Base-by-base conservation (phyloP, 2,888 invertebrate genomes). In the Leptura quadrifasciata region DNA sequence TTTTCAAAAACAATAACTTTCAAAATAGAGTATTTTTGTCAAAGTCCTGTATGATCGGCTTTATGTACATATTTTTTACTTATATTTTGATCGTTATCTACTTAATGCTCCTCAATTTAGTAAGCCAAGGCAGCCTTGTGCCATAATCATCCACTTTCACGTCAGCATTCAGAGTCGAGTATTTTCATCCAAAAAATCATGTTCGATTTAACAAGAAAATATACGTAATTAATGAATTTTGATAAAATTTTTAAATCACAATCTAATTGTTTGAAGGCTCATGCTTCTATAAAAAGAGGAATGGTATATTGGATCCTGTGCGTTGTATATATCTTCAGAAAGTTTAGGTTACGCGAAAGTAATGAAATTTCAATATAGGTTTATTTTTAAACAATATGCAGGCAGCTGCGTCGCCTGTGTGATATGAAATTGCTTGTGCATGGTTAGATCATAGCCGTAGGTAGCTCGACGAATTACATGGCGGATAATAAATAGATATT, bases 341-440 rank as follows among this genome's bases (percentile, higher is more conserved):
- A 31, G 31, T 18, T 68, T 27, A 47, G 12, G 6, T 55, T 47
- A 4, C 57, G 55, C 21, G 31, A 57, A 68, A 68, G 68, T 55
- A 68, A 68, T 68, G 31, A 68, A 31, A 55, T 55, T 55, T 68
- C 68, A 17, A 68, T 68, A 68, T 55, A 6, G 31, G 55, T 55
- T 68, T 68, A 55, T 68, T 68, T 57, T 68, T 31, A 68, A 68
- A 27, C 55, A 68, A 68, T 31, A 55, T 54, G 68, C 31, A 24
- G 55, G 31, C 68, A 68, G 31, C 55, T 68, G 57, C 55, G n/a
- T 31, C 21, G 31, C 6, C 12, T 17, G 21, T 39, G 20, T 17
- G 17, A 8, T 20, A 65, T 65, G 54, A 65, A 52, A 65, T 21
- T 65, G 39, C 24, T 20, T 17, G 17, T 20, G 68, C 20, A 27